Percentiles rank a stretch among this genome's conserved stretches.
Evolutionary conservation across 1,140 invertebrate genomes (phyloP).

Genomic region (Sycobia sp.): DNA sequence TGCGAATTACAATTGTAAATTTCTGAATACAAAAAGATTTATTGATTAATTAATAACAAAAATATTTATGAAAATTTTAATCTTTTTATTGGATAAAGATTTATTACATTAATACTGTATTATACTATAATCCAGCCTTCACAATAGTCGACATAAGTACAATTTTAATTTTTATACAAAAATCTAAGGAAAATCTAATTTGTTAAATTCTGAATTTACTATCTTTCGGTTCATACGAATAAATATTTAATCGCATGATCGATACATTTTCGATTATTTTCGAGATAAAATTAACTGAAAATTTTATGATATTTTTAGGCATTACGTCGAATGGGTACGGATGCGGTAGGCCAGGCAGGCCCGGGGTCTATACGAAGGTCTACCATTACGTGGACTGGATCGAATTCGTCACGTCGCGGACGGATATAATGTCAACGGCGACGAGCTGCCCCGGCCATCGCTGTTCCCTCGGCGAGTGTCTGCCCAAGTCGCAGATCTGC

Average conservation of each 20-base stretch:
- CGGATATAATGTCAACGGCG: constrained; percentile 43
- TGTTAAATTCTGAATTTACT: neutral
- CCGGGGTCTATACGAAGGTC: constrained; percentile 88
- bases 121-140: no score
- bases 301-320: constrained; percentile 57
- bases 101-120: no score
- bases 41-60: no score
- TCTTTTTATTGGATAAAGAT: no score
- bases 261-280: neutral
- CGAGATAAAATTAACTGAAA: neutral
- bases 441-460: constrained; percentile 69
- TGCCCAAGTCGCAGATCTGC: constrained; percentile 72
- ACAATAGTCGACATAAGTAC: no score
- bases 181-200: no score
- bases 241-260: neutral
- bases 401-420: constrained; percentile 63
- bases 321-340: constrained; percentile 88
- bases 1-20: no score
- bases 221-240: neutral
- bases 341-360: constrained; percentile 80
- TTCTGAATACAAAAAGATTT: no score
- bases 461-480: constrained; percentile 77
- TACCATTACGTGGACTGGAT: constrained; percentile 80
- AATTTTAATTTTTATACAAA: no score
- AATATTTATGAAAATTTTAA: no score